These are phyloP conservation scores for Formica exsecta DNA, from an alignment of 1,140 invertebrate species.

Conservation along the genomic window DNA sequence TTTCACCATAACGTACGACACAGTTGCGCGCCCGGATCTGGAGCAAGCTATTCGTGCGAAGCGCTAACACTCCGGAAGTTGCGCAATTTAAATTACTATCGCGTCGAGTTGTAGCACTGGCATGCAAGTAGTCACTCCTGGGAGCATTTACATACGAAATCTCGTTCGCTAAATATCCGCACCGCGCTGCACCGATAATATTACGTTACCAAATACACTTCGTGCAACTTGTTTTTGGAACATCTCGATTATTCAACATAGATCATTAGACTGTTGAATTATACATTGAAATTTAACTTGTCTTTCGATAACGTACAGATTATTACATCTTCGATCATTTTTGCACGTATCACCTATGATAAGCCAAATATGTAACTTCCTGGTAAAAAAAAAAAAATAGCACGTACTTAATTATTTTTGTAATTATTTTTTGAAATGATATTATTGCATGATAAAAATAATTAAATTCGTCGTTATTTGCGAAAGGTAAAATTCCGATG, in stretches of 20 bases:
- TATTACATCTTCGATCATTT: neutral
- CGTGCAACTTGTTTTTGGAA: conserved; percentile 38
- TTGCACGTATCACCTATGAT: neutral
- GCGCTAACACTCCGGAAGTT: conserved; percentile 58
- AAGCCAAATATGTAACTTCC: neutral
- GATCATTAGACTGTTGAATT: neutral
- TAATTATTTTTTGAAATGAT: neutral
- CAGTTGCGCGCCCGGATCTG: conserved; percentile 34
- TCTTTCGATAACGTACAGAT: neutral
- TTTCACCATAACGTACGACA: conserved; percentile 43
- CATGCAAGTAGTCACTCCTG: conserved; percentile 42
- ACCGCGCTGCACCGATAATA: conserved; percentile 18
- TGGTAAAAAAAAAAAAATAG: neutral
- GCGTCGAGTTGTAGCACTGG: conserved; percentile 34
- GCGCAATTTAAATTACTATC: conserved; percentile 63
- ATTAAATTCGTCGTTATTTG: neutral
- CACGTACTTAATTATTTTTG: neutral
- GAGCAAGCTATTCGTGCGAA: conserved; percentile 60
- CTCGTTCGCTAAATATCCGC: conserved; percentile 54
- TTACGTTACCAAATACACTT: conserved; percentile 25
- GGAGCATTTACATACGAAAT: conserved; percentile 60
- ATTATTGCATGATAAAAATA: neutral
- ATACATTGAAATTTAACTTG: conserved; percentile 1
- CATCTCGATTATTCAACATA: conserved; percentile 15
- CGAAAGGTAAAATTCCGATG: neutral